phyloP scores from a whole-genome alignment of 2,797 vertebrate genomes.

The Balearica regulorum region DNA sequence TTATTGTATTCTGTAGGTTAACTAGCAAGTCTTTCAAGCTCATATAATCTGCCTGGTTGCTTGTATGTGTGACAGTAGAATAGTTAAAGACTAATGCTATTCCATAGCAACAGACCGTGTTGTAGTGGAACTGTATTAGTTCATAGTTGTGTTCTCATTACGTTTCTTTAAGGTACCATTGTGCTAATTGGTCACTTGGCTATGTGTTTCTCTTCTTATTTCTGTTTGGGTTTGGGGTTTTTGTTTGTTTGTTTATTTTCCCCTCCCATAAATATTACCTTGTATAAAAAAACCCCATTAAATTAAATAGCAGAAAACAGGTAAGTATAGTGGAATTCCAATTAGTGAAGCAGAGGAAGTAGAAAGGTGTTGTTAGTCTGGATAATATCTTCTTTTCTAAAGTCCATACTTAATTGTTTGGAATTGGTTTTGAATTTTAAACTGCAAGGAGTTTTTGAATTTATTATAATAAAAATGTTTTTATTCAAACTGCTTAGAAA shows the following conservation, averaged over 20 bases:
- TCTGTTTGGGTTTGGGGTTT: background rate
- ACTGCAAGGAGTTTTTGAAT: background rate
- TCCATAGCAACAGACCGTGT: background rate
- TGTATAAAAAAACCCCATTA: background rate
- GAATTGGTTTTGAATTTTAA: background rate
- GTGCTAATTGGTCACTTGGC: background rate
- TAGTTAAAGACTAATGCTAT: background rate
- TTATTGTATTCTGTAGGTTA: background rate
- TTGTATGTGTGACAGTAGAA: background rate
- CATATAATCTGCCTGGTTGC: background rate
- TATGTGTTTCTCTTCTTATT: background rate
- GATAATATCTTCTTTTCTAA: background rate
- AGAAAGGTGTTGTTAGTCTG: background rate
- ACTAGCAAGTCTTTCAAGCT: background rate
- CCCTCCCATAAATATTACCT: background rate
- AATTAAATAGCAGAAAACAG: background rate
- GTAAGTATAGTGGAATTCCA: background rate
- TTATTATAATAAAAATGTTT: background rate
- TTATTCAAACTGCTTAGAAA: background rate
- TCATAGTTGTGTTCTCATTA: background rate
- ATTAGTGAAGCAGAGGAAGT: background rate
- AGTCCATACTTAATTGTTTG: background rate
- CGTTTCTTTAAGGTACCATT: background rate
- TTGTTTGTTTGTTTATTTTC: too few species aligned
- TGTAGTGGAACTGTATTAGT: background rate